Base-by-base conservation (phyloP, 2,888 invertebrate genomes). In the Bugulina stolonifera region DNA sequence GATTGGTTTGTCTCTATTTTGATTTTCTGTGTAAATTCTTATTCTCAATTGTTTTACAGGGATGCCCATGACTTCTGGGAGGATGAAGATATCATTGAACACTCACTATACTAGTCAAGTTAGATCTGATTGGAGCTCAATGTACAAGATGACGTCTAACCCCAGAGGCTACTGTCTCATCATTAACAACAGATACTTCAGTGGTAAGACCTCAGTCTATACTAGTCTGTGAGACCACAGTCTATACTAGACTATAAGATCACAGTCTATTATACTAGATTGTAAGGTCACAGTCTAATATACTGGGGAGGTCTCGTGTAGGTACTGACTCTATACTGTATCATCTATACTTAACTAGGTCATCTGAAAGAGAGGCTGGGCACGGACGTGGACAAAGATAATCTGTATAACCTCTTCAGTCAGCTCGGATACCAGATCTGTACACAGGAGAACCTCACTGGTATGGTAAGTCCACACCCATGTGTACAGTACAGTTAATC, bases 151-250 rank as follows among this genome's bases (percentile, higher is more conserved):
- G 78, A 74, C 75, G 3, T 76, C 77, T 0, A 71, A 73, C 27
- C 79, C 79, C 0, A 58, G 78, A 69, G 79, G 79, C 1, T 73
- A 73, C 35, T 73, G 76, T 1, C 57, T 78, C 27, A 77, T 79
- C 35, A 78, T 79, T 25, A 78, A 78, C 74, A 79, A 79, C 69
- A 69, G 71, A 27, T 25, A 74, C 1, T 79, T 78, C 55, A 43
- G 32, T 1, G 54, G 64, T 64, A 32, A 14, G 57, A 10, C n/a
- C n/a, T n/a, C n/a, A n/a, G n/a, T n/a, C n/a, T n/a, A n/a, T n/a
- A n/a, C n/a, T n/a, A n/a, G n/a, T n/a, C n/a, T n/a, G n/a, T n/a
- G n/a, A n/a, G n/a, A n/a, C n/a, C n/a, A n/a, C n/a, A n/a, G n/a
- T n/a, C n/a, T n/a, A n/a, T n/a, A n/a, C n/a, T n/a, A n/a, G n/a